Conservation (phyloP, 2,888 invertebrate genomes). For the Mesorhabditis sp. region DNA sequence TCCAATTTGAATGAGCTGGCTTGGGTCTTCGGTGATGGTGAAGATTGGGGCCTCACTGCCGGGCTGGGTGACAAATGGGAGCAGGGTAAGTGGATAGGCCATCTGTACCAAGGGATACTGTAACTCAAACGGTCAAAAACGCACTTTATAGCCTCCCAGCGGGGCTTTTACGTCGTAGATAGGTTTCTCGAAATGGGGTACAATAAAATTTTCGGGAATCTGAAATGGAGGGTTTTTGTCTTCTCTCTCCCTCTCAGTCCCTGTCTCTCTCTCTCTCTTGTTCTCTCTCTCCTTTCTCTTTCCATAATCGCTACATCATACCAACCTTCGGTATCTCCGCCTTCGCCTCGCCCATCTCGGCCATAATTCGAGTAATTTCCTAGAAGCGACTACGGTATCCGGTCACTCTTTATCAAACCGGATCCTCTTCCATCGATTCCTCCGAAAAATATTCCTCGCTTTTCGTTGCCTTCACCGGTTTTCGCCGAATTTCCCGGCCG, state of each 20-base stretch:
- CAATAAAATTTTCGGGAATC: not conserved
- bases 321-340: not conserved
- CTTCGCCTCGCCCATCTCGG: constrained; percentile 4
- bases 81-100: not conserved
- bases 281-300: not conserved
- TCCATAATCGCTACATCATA: not conserved
- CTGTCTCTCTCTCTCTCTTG: too few species aligned
- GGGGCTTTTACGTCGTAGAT: constrained; percentile 1
- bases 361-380: not conserved
- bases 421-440: not conserved
- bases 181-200: not conserved
- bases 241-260: too few species aligned
- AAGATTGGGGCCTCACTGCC: not conserved
- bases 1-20: not conserved
- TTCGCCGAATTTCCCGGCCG: not conserved
- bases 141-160: not conserved
- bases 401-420: not conserved
- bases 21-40: not conserved
- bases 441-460: not conserved
- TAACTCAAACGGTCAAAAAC: not conserved
- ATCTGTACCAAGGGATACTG: not conserved
- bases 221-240: too few species aligned
- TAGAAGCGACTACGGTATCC: not conserved
- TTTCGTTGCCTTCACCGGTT: not conserved
- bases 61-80: not conserved